Evolutionary conservation across 2,888 invertebrate species (phyloP).

Genomic region (Himalopsyche tibetana): DNA sequence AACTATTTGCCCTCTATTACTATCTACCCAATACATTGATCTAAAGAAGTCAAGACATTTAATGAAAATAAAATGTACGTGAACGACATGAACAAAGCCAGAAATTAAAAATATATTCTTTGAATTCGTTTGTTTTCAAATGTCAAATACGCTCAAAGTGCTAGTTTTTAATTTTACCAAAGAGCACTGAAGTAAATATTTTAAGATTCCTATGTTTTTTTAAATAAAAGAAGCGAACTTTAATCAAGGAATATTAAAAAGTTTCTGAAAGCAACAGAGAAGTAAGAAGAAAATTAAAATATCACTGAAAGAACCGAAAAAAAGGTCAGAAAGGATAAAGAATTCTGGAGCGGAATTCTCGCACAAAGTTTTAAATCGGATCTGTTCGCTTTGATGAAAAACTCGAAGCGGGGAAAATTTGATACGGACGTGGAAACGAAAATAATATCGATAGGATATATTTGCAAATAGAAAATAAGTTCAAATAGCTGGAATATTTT

Average conservation of each 20-base stretch:
- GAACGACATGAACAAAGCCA: too few relatives aligned
- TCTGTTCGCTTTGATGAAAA: conserved; percentile 9
- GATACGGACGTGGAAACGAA: neutral
- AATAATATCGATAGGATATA: conserved; percentile 7
- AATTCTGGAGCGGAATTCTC: neutral
- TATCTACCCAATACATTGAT: too few relatives aligned
- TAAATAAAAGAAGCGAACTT: neutral
- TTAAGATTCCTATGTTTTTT: neutral
- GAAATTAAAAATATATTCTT: too few relatives aligned
- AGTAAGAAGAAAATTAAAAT: neutral
- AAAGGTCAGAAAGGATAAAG: neutral
- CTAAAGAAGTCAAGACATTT: too few relatives aligned
- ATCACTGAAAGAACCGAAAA: conserved; percentile 28
- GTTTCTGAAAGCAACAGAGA: neutral
- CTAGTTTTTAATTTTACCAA: neutral
- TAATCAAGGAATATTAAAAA: conserved; percentile 35
- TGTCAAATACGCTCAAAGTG: neutral
- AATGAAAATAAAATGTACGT: too few relatives aligned
- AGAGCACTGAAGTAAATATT: neutral
- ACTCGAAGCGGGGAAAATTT: neutral
- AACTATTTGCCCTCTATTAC: too few relatives aligned
- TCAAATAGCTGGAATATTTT: too few relatives aligned
- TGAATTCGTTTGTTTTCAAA: neutral
- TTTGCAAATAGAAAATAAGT: neutral
- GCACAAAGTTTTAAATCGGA: conserved; percentile 8